A percentile compares a stretch with the other conserved stretches of the same genome.
phyloP scores from a whole-genome alignment of 2,113 vertebrate genomes.

The Cyprinodon brontotheroides region DNA sequence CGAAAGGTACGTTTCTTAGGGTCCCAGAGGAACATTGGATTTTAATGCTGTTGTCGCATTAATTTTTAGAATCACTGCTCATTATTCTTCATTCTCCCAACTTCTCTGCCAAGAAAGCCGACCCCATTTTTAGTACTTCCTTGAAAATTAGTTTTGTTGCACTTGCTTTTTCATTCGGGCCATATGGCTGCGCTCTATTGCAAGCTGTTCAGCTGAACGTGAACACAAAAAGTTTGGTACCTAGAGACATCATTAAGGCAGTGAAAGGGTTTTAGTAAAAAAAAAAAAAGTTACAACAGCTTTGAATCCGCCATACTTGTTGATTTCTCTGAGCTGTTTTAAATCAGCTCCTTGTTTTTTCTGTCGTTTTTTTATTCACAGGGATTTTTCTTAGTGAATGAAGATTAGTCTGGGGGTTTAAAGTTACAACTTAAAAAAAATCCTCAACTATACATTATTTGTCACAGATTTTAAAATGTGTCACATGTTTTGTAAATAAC shows the following conservation, averaged over 20 bases:
- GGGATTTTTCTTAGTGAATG: neutral
- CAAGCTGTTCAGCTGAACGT: constrained; percentile 66
- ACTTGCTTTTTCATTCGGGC: constrained; percentile 48
- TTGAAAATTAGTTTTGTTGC: constrained; percentile 40
- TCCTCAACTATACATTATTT: neutral
- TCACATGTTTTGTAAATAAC: constrained; percentile 2
- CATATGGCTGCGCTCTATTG: constrained; percentile 59
- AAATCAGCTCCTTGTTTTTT: constrained; percentile 1
- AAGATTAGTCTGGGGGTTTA: neutral
- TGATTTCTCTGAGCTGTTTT: constrained; percentile 25
- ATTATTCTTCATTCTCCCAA: constrained; percentile 44
- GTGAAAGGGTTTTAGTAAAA: constrained; percentile 19
- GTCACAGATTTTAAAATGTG: constrained; percentile 8
- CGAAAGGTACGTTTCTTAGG: neutral
- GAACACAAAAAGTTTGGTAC: constrained; percentile 57
- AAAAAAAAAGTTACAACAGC: constrained; percentile 38
- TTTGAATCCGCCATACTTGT: constrained; percentile 45
- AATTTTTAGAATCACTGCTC: constrained; percentile 16
- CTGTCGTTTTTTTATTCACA: neutral
- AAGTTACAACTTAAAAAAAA: neutral
- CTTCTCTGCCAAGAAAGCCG: constrained; percentile 27
- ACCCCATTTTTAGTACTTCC: constrained; percentile 18
- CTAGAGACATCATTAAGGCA: constrained; percentile 66
- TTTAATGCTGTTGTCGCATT: constrained; percentile 12
- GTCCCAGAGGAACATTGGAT: neutral